phyloP scores from a whole-genome alignment of 2,113 vertebrate genomes.

The Cephalopterus ornatus region DNA sequence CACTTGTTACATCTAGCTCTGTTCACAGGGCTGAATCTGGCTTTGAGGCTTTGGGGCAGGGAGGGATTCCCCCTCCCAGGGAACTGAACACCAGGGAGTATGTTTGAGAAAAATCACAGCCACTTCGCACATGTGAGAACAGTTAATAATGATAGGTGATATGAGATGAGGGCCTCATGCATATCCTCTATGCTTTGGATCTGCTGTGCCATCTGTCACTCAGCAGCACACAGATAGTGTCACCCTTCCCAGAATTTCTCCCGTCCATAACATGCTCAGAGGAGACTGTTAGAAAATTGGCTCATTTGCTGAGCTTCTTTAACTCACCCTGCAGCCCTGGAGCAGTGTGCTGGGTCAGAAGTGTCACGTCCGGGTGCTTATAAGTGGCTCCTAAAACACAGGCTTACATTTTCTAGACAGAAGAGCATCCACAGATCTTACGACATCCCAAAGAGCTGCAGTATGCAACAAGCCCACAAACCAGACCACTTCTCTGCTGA shows the following conservation, averaged over 20 bases:
- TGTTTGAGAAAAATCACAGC: not conserved
- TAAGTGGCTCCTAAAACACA: not conserved
- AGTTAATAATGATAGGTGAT: not conserved
- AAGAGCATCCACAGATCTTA: not conserved
- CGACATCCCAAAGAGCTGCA: not conserved
- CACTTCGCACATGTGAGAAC: not conserved
- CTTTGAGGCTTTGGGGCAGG: not conserved
- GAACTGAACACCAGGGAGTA: not conserved
- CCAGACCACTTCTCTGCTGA: not conserved
- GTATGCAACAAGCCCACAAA: not conserved
- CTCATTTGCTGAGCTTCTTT: not conserved
- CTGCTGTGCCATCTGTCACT: slow-evolving; percentile 45
- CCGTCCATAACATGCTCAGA: not conserved
- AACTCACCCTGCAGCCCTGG: not conserved
- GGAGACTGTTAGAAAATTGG: not conserved
- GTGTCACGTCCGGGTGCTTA: not conserved
- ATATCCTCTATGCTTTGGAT: not conserved
- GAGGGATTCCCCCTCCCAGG: not conserved
- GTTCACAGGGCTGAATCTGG: not conserved
- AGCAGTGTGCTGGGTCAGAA: not conserved
- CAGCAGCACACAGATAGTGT: not conserved
- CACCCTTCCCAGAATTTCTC: not conserved
- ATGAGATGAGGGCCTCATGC: not conserved
- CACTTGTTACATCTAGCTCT: not conserved
- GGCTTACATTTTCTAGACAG: not conserved